Evolutionary conservation across 2,797 vertebrate species (phyloP).

Genomic region (Choloepus didactylus): DNA sequence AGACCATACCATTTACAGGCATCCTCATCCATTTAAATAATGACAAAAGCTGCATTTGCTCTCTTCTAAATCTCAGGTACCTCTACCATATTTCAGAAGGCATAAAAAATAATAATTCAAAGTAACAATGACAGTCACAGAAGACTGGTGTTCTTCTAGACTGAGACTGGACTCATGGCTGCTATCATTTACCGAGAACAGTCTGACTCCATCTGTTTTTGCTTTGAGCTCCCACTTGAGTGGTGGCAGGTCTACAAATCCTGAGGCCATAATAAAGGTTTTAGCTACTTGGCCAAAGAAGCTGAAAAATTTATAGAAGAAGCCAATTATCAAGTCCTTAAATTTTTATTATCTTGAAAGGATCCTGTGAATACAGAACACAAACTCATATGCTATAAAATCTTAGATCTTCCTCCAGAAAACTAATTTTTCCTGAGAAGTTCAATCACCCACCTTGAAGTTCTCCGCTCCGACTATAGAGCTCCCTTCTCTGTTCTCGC

Average conservation of each 20-base stretch:
- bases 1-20: not conserved
- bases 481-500: constrained; percentile 96
- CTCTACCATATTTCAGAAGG: not conserved
- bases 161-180: not conserved
- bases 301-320: not conserved
- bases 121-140: not conserved
- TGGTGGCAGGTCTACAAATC: not conserved
- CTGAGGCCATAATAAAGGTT: not conserved
- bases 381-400: not conserved
- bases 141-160: not conserved
- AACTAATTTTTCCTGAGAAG: not conserved
- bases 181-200: not conserved
- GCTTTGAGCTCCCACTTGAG: not conserved
- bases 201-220: not conserved
- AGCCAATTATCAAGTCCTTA: not conserved
- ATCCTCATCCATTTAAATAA: constrained; percentile 24
- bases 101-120: not conserved
- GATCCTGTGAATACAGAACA: not conserved
- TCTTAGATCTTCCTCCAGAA: not conserved
- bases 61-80: not conserved
- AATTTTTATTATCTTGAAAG: not conserved
- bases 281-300: not conserved
- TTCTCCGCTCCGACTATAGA: constrained; percentile 98
- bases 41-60: not conserved
- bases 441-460: constrained; percentile 92